Evolutionary conservation across 2,888 invertebrate genomes (phyloP), one percentile per base, ranked within the genome.

Genomic region (Cybosia mesomella): DNA sequence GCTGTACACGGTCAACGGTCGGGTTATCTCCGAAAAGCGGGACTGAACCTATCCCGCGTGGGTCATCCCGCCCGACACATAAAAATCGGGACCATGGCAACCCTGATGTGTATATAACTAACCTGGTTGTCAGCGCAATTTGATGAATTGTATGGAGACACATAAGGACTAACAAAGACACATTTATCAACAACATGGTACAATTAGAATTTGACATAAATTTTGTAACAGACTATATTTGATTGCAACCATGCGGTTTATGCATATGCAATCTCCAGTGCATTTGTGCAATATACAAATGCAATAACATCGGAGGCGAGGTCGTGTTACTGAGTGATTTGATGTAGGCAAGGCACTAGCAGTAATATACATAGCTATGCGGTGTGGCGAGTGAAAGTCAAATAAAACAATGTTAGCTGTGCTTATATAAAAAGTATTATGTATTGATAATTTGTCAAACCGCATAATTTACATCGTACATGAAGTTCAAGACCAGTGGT

Each of bases 291-390:
- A 82, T 70, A 67, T 21, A 65, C 68, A 72, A 76, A 73, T 76
- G 81, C 80, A 79, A 80, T 71, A 71, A 62, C 73, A 73, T 73
- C 73, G 53, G 77, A 80, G 75, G 73, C 80, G 82, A 81, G 82
- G 80, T 74, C 80, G 72, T 63, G 67, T 72, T 68, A 67, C 72
- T 70, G 72, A 72, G 71, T 79, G 68, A 74, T 81, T 73, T 77
- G 67, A 71, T 75, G 57, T 58, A 77, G 43, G 62, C 67, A 63
- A n/a, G n/a, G 43, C 61, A 15, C 15, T 65, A 53, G 43, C 34
- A 49, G 9, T 15, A 22, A 39, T 36, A 36, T 22, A 59, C 22
- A 8, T 57, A 57, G 7, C 24, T 57, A 36, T 57, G 58, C 60
- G 39, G 24, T 65, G 66, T 36, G 64, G 64, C 58, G 54, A 70